These are phyloP conservation scores for Cistogaster globosa DNA, from an alignment of 2,888 invertebrate genomes.

Conservation along the genomic window DNA sequence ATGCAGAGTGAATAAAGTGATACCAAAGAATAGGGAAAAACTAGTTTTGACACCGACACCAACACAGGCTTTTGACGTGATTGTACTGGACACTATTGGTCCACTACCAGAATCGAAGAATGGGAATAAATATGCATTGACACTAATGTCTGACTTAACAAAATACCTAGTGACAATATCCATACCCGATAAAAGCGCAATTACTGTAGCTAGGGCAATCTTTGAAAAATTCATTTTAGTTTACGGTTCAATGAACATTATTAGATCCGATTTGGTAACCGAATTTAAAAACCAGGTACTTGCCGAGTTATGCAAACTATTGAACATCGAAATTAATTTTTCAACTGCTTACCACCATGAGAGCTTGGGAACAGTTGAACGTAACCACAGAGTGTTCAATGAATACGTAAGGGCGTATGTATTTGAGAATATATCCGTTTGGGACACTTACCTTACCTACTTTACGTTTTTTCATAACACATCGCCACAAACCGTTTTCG, in stretches of 20 bases:
- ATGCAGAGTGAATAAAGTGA: constrained; percentile 40
- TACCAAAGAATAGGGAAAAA: background rate
- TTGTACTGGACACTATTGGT: background rate
- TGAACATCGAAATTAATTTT: background rate
- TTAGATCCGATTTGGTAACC: constrained; percentile 66
- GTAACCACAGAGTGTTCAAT: background rate
- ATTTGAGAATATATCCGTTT: background rate
- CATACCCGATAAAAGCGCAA: background rate
- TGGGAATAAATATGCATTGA: background rate
- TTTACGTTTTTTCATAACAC: constrained; percentile 24
- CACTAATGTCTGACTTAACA: no score
- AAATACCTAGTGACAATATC: constrained; percentile 10
- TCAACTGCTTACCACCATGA: constrained; percentile 1
- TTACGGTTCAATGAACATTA: constrained; percentile 54
- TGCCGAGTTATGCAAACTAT: constrained; percentile 7
- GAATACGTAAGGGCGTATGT: background rate
- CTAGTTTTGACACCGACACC: constrained; percentile 15
- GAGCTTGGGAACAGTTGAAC: background rate
- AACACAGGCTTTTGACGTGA: constrained; percentile 4
- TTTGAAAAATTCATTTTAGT: constrained; percentile 45
- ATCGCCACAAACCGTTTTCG: background rate
- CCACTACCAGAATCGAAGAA: background rate
- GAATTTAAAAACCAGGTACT: constrained; percentile 65
- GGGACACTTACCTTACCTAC: background rate
- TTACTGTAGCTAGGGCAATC: background rate